phyloP scores from a whole-genome alignment of 1,140 invertebrate species.

The Cardiocondyla obscurior region DNA sequence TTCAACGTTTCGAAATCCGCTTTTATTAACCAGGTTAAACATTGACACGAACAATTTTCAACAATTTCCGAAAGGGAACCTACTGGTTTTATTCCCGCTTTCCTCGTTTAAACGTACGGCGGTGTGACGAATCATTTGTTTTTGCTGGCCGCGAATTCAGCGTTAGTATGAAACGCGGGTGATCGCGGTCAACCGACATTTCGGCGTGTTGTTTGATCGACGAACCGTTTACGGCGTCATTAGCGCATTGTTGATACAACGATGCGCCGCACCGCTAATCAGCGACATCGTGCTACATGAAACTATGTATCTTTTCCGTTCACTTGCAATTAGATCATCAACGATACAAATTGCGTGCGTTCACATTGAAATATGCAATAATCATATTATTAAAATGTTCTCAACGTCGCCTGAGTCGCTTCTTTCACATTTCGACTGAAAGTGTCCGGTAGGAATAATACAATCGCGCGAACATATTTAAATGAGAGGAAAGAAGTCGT shows the following conservation, averaged over 20 bases:
- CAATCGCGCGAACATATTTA: not conserved
- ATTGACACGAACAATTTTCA: slow-evolving; percentile 8
- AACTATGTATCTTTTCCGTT: slow-evolving; percentile 25
- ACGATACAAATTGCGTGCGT: not conserved
- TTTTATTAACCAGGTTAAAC: slow-evolving; percentile 21
- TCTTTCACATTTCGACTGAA: not conserved
- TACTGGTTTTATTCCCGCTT: slow-evolving; percentile 12
- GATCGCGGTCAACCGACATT: slow-evolving; percentile 29
- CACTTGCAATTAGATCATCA: slow-evolving; percentile 3
- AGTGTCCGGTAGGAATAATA: no score
- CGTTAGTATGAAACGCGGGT: not conserved
- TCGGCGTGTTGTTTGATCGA: slow-evolving; percentile 48
- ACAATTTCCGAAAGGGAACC: not conserved
- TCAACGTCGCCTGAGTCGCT: no score
- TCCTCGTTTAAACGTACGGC: not conserved
- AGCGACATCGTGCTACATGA: not conserved
- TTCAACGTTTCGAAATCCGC: not conserved
- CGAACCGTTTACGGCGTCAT: slow-evolving; percentile 49
- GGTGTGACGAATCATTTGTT: slow-evolving; percentile 29
- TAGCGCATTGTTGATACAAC: slow-evolving; percentile 34
- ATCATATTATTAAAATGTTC: no score
- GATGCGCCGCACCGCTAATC: slow-evolving; percentile 40
- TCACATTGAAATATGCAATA: no score
- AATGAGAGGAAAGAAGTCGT: not conserved
- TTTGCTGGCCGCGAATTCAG: slow-evolving; percentile 22